Base-by-base conservation (phyloP, 2,797 vertebrate genomes). In the Manis pentadactyla region DNA sequence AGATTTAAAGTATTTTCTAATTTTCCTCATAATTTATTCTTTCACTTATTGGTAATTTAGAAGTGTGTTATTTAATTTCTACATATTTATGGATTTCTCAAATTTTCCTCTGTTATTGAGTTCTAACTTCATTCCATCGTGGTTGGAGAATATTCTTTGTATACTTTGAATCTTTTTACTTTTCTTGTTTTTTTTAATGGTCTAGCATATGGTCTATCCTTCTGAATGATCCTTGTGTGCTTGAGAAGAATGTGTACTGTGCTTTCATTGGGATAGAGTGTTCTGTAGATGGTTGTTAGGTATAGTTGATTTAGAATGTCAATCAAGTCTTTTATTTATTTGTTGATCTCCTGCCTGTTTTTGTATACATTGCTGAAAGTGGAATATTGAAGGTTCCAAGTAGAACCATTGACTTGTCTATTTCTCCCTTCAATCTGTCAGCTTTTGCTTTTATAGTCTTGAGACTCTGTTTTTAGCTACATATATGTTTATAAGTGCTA, bases 1-100 rank as follows among this genome's bases (percentile, higher is more conserved):
- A 79, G 21, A 87, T 14, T 79, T 77, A 73, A 73, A 91, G 5
- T 91, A 63, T 91, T 82, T 82, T 82, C 66, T 71, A 91, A 61
- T 63, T 73, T 82, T 91, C 18, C 18, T 91, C 51, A 31, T 71
- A 46, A 61, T 71, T 61, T 91, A 23, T 82, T 82, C 42, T 61
- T 82, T 82, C n/a, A 34, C 21, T 34, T 82, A 17, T 31, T 73
- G 55, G 42, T 82, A 73, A 61, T 71, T 77, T 39, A 51, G 42
- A 82, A 61, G 25, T 23, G 17, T 71, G 46, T 82, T 61, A 71
- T 82, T 82, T 82, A 37, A 59, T 88, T 75, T 63, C 11, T 15
- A 63, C 29, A 71, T 31, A 61, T 21, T 61, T 82, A 39, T 71
- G 23, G 29, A 71, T 71, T 71, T 91, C 31, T 91, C 31, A 49